Conservation (phyloP, 2,113 vertebrate genomes). For the Triplophysa dalaica region DNA sequence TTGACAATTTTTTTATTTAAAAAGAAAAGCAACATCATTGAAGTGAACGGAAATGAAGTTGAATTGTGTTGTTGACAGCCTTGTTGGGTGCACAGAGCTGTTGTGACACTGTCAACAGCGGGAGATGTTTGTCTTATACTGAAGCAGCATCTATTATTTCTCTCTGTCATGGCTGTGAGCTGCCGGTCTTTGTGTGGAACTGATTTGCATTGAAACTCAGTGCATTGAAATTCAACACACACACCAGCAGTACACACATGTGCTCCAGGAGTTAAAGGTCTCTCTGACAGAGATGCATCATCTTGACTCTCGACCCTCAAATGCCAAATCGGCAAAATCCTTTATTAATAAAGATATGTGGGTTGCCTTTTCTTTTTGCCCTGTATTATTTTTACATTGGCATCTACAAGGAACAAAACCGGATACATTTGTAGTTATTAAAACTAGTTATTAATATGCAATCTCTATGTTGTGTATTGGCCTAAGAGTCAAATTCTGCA, state of each 20-base stretch:
- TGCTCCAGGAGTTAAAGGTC: slow-evolving; percentile 68
- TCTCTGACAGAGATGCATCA: slow-evolving; percentile 63
- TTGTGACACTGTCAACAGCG: slow-evolving; percentile 61
- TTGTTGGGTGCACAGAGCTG: slow-evolving; percentile 61
- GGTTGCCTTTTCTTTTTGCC: slow-evolving; percentile 19
- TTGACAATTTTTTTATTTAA: background rate
- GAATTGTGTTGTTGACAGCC: slow-evolving; percentile 53
- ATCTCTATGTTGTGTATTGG: no score
- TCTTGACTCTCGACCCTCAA: background rate
- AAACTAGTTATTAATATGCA: no score
- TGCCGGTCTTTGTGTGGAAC: slow-evolving; percentile 61
- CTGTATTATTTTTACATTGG: background rate
- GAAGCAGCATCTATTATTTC: slow-evolving; percentile 61
- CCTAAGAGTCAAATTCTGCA: background rate
- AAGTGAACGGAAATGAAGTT: slow-evolving; percentile 20
- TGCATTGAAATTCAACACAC: slow-evolving; percentile 71
- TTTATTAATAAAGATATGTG: slow-evolving; percentile 4
- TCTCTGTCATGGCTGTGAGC: slow-evolving; percentile 59
- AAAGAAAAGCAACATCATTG: slow-evolving; percentile 6
- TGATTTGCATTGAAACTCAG: slow-evolving; percentile 68
- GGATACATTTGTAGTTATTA: background rate
- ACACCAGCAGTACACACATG: slow-evolving; percentile 57
- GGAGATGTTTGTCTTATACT: slow-evolving; percentile 47
- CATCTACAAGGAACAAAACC: background rate
- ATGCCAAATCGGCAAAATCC: slow-evolving; percentile 21